Base-by-base conservation (phyloP, 1,140 invertebrate species). In the Trichoplusia ni region DNA sequence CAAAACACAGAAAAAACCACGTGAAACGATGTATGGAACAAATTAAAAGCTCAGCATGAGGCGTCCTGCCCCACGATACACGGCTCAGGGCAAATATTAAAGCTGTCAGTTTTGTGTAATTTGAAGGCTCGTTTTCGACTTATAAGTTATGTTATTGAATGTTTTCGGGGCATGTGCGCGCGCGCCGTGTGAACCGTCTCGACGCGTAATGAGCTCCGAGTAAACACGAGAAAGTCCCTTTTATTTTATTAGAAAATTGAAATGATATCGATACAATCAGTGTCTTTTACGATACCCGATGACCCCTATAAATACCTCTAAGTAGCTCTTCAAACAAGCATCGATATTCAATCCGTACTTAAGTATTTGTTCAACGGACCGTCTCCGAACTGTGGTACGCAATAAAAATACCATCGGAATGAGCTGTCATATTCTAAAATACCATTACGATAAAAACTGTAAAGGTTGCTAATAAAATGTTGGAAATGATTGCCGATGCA, bases 41-140 rank as follows among this genome's bases (percentile, higher is more conserved):
- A 90, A 90, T 90, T 90, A 90, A 88, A 88, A 80, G 82, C 85
- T 73, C 87, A 88, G 87, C 87, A 78, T 90, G 87, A 84, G 84
- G 79, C 79, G 19, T 77, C 79, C 79, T 67, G 74, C 66, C 64
- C 73, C 72, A 61, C 75, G 71, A 35, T 62, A 65, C 67, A 64
- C 71, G 61, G 78, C 82, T 81, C 71, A 87, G 77, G 82, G 86
- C 85, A 84, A 89, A 88, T 89, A 89, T 89, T 86, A 89, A 86
- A 83, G 68, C 84, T 88, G 86, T 89, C 86, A 89, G 77, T 80
- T 86, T 86, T 87, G 83, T 88, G 85, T 88, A 86, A 88, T 86
- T 86, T 86, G 84, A 86, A 85, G 75, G 76, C 79, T 81, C 82
- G 82, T 84, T 85, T 85, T 82, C 79, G 80, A 82, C 72, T 78